These are phyloP conservation scores for Morpho deidamia DNA, from an alignment of 2,888 invertebrate genomes.

Conservation along the genomic window DNA sequence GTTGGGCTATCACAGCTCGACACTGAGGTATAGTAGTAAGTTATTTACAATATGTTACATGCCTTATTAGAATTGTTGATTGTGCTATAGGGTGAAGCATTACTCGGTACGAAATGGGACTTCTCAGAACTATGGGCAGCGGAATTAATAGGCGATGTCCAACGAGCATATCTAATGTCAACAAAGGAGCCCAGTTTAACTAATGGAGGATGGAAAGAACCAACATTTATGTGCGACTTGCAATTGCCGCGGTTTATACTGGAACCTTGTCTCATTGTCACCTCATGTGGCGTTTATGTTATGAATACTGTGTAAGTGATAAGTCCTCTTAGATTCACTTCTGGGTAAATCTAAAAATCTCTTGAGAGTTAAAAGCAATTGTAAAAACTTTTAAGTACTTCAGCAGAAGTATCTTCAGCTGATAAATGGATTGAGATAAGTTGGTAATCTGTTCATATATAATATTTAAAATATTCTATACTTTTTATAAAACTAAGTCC, in stretches of 20 bases:
- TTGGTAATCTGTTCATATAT: too few relatives aligned
- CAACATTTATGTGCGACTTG: conserved; percentile 65
- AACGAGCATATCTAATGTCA: conserved; percentile 53
- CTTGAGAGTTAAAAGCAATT: too few relatives aligned
- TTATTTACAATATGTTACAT: not conserved
- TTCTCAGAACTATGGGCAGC: conserved; percentile 60
- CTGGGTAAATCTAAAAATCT: too few relatives aligned
- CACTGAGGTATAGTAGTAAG: too few relatives aligned
- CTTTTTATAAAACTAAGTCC: too few relatives aligned
- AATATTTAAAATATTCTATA: too few relatives aligned
- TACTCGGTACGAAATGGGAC: conserved; percentile 53
- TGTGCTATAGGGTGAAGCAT: conserved; percentile 48
- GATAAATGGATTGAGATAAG: too few relatives aligned
- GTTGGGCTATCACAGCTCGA: too few relatives aligned
- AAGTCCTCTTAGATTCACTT: too few relatives aligned
- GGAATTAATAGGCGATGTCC: conserved; percentile 58
- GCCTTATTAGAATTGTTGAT: not conserved
- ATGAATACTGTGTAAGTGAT: conserved; percentile 68
- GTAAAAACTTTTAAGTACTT: not conserved
- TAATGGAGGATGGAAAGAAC: conserved; percentile 54
- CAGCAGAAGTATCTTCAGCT: too few relatives aligned
- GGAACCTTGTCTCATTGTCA: conserved; percentile 76
- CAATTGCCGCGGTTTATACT: conserved; percentile 61
- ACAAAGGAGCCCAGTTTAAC: conserved; percentile 43
- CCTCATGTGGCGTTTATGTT: conserved; percentile 74